Conservation (phyloP, 2,113 vertebrate genomes). For the Cettia cetti region DNA sequence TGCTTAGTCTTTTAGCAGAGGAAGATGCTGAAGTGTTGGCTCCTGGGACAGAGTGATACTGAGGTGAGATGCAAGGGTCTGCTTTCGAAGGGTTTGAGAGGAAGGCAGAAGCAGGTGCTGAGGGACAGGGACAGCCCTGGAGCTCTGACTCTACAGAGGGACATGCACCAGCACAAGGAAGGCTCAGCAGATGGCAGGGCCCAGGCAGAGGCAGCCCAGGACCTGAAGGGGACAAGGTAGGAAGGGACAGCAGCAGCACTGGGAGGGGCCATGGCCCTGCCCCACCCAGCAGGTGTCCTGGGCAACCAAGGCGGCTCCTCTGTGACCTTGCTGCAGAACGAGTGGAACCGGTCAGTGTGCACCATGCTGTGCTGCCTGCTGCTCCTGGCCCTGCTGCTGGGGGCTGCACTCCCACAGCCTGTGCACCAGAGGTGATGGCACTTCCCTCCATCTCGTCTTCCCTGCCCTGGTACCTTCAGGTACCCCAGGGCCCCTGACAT, state of each 20-base stretch:
- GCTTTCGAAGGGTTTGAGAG: not conserved
- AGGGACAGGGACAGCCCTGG: not conserved
- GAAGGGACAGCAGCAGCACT: not conserved
- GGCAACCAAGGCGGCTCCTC: not conserved
- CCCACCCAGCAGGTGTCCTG: not conserved
- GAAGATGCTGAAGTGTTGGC: not conserved
- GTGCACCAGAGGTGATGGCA: not conserved
- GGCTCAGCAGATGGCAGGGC: not conserved
- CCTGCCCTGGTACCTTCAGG: not conserved
- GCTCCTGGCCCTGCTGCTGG: not conserved
- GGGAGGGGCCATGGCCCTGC: no score
- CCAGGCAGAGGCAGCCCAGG: not conserved
- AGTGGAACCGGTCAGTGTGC: not conserved
- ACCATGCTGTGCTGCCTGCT: not conserved
- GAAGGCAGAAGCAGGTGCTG: not conserved
- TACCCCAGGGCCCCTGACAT: not conserved
- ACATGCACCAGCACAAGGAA: accelerated
- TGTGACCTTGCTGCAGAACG: not conserved
- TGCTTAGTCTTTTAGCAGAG: not conserved
- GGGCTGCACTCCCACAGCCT: not conserved
- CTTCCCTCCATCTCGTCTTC: not conserved
- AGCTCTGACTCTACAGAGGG: not conserved
- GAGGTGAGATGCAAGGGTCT: not conserved
- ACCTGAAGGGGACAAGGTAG: not conserved
- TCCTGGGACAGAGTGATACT: not conserved